phyloP scores from a whole-genome alignment of 2,888 invertebrate species.

The Cheilosia scutellata region DNA sequence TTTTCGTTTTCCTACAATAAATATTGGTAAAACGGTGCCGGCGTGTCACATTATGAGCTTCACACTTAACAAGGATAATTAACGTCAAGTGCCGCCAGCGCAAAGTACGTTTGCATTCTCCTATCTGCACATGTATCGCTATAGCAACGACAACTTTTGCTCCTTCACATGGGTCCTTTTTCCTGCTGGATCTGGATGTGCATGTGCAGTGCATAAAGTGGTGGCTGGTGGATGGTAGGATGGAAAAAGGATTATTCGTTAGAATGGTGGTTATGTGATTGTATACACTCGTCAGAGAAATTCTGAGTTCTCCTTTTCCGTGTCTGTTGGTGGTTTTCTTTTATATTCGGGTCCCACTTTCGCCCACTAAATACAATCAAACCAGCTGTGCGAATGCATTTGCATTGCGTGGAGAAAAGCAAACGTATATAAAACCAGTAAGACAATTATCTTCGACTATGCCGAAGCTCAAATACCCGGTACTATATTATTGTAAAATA shows the following conservation, averaged over 20 bases:
- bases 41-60: constrained; percentile 75
- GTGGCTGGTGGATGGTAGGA: neutral
- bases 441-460: no score
- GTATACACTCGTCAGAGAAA: constrained; percentile 20
- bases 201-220: constrained; percentile 2
- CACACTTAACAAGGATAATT: constrained; percentile 73
- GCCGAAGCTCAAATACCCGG: no score
- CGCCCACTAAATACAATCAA: neutral
- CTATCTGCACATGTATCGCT: constrained; percentile 38
- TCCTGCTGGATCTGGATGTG: neutral
- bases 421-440: constrained; percentile 4
- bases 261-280: constrained; percentile 24
- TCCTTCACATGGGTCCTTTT: constrained; percentile 31
- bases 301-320: constrained; percentile 34
- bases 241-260: constrained; percentile 48
- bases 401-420: constrained; percentile 2
- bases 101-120: constrained; percentile 57
- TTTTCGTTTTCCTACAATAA: constrained; percentile 71
- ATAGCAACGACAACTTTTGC: constrained; percentile 59
- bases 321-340: constrained; percentile 10
- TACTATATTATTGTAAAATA: no score
- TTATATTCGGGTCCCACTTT: neutral
- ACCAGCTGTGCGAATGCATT: constrained; percentile 20
- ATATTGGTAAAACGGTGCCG: constrained; percentile 70
- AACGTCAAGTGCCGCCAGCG: constrained; percentile 72